phyloP scores from a whole-genome alignment of 2,113 vertebrate species.

The Hippolais icterina region DNA sequence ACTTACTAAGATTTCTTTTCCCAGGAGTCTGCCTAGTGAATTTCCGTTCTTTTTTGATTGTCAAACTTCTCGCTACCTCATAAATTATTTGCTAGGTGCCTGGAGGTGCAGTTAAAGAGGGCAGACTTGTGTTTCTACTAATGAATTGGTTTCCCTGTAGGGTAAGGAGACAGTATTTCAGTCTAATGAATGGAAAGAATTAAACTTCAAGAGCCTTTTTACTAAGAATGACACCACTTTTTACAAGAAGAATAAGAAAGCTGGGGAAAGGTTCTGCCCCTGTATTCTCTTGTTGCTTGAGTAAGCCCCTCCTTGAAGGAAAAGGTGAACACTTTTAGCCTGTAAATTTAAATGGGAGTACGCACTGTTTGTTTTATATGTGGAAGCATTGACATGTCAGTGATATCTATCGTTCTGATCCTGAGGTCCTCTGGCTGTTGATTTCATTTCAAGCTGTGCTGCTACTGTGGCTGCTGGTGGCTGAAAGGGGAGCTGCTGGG shows the following conservation, averaged over 20 bases:
- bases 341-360: not conserved
- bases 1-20: not conserved
- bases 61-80: not conserved
- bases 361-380: not conserved
- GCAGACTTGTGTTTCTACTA: slow-evolving; percentile 54
- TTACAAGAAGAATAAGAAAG: not conserved
- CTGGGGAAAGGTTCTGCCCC: not conserved
- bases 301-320: not conserved
- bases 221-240: not conserved
- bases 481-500: not conserved
- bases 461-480: not conserved
- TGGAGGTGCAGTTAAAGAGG: slow-evolving; percentile 55
- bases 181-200: slow-evolving; percentile 20
- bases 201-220: slow-evolving; percentile 3
- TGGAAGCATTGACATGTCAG: not conserved
- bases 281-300: not conserved
- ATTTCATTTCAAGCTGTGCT: not conserved
- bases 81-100: slow-evolving; percentile 62
- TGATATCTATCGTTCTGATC: not conserved
- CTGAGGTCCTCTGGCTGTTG: not conserved
- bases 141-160: slow-evolving; percentile 58
- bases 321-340: not conserved
- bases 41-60: slow-evolving; percentile 36
- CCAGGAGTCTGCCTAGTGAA: not conserved
- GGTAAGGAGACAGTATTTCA: slow-evolving; percentile 8